Conservation (phyloP, 1,140 invertebrate genomes). For the Dreissena polymorpha region DNA sequence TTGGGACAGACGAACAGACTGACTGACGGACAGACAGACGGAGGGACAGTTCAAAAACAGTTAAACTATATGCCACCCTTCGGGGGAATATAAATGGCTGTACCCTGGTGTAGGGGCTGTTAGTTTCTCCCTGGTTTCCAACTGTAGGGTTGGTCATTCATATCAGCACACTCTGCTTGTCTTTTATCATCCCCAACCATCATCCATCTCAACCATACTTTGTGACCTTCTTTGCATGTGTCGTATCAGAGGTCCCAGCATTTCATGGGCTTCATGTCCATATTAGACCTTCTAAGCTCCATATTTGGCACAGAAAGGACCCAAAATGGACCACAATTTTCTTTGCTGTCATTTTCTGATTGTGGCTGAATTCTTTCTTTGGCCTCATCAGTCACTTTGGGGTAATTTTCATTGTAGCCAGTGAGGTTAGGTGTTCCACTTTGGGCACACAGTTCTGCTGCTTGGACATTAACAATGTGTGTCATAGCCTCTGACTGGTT, state of each 20-base stretch:
- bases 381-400: too few relatives aligned
- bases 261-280: not conserved
- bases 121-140: not conserved
- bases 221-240: slow-evolving; percentile 42
- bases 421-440: slow-evolving; percentile 2
- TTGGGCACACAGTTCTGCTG: slow-evolving; percentile 21
- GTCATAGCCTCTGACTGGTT: not conserved
- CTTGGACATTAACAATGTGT: slow-evolving; percentile 31
- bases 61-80: too few relatives aligned
- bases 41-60: too few relatives aligned
- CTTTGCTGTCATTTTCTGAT: too few relatives aligned
- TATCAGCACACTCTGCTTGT: not conserved
- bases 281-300: too few relatives aligned
- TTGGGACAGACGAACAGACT: too few relatives aligned
- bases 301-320: too few relatives aligned
- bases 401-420: too few relatives aligned
- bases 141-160: not conserved
- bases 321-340: too few relatives aligned
- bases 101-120: slow-evolving; percentile 5
- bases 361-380: too few relatives aligned
- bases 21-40: too few relatives aligned
- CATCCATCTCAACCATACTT: slow-evolving; percentile 38
- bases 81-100: not conserved
- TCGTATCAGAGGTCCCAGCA: slow-evolving; percentile 45
- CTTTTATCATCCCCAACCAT: not conserved